A percentile compares a stretch with the other conserved stretches of the same genome.
Evolutionary conservation across 2,888 invertebrate species (phyloP).

Genomic region (Muschampia plurimacula): DNA sequence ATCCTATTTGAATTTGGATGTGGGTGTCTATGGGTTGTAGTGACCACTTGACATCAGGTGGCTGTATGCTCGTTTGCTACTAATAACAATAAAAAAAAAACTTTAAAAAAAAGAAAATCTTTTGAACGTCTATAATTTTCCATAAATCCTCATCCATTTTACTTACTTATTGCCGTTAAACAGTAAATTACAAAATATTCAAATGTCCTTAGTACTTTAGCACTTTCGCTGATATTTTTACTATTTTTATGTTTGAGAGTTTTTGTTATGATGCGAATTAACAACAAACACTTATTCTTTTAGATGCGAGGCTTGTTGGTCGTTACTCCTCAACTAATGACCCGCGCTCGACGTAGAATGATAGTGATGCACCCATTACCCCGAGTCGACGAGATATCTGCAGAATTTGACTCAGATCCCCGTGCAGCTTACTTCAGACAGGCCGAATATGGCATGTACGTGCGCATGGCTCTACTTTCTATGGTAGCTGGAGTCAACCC

Average conservation of each 20-base stretch:
- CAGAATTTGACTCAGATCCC: constrained; percentile 98
- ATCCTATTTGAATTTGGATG: no score
- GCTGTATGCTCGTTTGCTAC: no score
- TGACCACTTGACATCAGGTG: no score
- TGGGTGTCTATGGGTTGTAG: no score
- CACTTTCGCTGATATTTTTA: background rate
- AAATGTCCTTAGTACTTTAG: background rate
- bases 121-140: background rate
- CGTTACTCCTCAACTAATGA: constrained; percentile 98
- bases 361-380: constrained; percentile 99
- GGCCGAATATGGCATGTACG: constrained; percentile 98
- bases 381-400: constrained; percentile 96
- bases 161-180: background rate
- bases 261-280: background rate
- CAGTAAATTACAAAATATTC: background rate
- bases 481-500: constrained; percentile 91
- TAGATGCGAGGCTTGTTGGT: constrained; percentile 95
- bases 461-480: constrained; percentile 98
- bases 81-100: background rate
- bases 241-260: background rate
- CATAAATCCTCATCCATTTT: background rate
- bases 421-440: constrained; percentile 99
- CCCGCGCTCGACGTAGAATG: constrained; percentile 96
- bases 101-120: background rate
- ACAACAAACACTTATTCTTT: constrained; percentile 48